Conservation (phyloP, 2,113 vertebrate species). For the Cryptotis parvus region DNA sequence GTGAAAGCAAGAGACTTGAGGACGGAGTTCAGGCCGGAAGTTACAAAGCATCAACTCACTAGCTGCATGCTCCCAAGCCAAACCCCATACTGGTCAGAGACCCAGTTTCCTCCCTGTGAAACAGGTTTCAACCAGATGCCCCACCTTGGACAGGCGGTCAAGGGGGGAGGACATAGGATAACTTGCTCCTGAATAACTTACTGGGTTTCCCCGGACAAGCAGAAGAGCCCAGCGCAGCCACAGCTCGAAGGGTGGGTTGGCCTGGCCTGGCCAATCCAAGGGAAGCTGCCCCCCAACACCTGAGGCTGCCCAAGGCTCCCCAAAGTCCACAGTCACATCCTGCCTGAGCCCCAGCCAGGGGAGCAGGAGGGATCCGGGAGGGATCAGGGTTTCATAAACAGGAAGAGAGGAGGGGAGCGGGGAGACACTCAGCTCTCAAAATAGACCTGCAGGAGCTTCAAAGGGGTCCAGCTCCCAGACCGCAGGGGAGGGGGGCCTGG, state of each 20-base stretch:
- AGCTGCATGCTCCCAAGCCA: neutral
- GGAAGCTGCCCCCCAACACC: conserved; percentile 49
- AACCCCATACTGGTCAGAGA: neutral
- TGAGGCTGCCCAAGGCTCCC: conserved; percentile 61
- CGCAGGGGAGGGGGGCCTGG: conserved; percentile 42
- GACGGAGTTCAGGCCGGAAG: neutral
- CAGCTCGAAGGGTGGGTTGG: neutral
- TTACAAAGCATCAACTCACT: neutral
- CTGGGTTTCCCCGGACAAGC: neutral
- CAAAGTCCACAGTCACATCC: conserved; percentile 75
- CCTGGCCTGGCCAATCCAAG: neutral
- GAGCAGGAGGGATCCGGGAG: conserved; percentile 58
- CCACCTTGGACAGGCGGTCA: neutral
- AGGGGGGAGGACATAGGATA: neutral
- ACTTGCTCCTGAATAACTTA: neutral
- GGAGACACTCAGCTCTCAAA: conserved; percentile 72
- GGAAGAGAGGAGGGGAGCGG: conserved; percentile 81
- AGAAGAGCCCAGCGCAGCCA: conserved; percentile 43
- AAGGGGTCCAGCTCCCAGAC: conserved; percentile 57
- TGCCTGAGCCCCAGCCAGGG: conserved; percentile 64
- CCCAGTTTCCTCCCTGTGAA: neutral
- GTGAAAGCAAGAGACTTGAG: neutral
- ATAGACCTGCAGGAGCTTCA: conserved; percentile 74
- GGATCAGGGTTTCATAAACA: conserved; percentile 82
- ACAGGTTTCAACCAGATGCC: neutral